phyloP scores from a whole-genome alignment of 2,797 vertebrate species.

The Ataeniobius toweri region DNA sequence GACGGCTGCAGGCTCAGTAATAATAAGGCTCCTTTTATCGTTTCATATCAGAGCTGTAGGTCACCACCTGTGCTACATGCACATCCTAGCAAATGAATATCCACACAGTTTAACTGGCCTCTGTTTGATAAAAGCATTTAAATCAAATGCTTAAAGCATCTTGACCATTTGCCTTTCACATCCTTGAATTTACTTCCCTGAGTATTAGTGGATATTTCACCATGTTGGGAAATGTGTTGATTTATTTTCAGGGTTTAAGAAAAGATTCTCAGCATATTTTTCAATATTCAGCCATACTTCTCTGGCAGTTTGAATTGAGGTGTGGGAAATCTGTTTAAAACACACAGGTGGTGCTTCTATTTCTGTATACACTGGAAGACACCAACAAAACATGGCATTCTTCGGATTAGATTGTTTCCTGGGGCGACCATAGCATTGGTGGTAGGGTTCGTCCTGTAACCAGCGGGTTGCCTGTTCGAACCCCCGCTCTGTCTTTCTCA shows the following conservation, averaged over 20 bases:
- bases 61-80: conserved; percentile 10
- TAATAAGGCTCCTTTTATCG: conserved; percentile 43
- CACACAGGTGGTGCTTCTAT: background rate
- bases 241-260: background rate
- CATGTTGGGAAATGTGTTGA: background rate
- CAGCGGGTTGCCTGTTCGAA: too few species aligned
- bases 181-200: background rate
- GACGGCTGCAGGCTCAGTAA: conserved; percentile 50
- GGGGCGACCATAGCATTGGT: too few species aligned
- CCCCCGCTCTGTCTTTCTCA: too few species aligned
- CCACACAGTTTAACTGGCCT: conserved; percentile 7
- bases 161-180: background rate
- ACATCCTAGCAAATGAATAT: background rate
- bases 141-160: background rate
- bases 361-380: background rate
- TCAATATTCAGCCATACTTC: background rate
- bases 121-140: background rate
- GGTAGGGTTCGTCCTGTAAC: too few species aligned
- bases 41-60: conserved; percentile 29
- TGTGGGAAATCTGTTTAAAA: background rate
- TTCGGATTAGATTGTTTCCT: too few species aligned
- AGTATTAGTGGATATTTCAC: background rate
- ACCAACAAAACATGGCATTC: background rate
- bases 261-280: background rate
- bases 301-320: background rate